Evolutionary conservation across 2,113 vertebrate species (phyloP).

Genomic region (Lophotis ruficrista): DNA sequence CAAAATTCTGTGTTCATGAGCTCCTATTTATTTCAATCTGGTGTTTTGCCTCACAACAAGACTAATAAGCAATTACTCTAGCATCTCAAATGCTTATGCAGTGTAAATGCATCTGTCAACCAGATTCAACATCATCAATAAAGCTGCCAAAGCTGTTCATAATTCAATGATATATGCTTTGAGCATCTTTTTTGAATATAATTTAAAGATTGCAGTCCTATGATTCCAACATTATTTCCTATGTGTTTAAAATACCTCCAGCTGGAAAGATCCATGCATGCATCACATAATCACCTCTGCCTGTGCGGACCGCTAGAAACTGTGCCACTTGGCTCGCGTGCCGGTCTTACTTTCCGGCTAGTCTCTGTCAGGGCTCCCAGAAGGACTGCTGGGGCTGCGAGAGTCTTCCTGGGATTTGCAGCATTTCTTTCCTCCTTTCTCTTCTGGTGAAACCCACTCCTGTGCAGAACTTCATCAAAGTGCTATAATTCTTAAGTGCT

Average conservation of each 20-base stretch:
- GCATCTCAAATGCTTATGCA: constrained; percentile 73
- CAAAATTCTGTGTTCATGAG: constrained; percentile 65
- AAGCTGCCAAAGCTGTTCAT: constrained; percentile 75
- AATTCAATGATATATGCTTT: constrained; percentile 74
- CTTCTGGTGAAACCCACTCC: neutral
- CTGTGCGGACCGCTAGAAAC: neutral
- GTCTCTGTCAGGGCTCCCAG: neutral
- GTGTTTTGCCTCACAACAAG: constrained; percentile 77
- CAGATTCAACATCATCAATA: constrained; percentile 78
- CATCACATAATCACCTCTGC: neutral
- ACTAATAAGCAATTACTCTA: constrained; percentile 78
- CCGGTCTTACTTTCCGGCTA: neutral
- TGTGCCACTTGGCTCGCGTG: neutral
- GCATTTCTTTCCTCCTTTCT: neutral
- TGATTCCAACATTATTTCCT: constrained; percentile 33
- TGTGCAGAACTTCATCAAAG: accelerated
- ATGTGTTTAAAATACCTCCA: constrained; percentile 58
- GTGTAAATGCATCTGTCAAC: constrained; percentile 77
- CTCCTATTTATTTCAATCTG: constrained; percentile 75
- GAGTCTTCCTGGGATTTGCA: neutral
- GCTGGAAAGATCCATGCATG: constrained; percentile 23
- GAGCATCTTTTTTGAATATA: constrained; percentile 69
- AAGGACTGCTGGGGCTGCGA: neutral
- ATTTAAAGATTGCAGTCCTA: constrained; percentile 72
- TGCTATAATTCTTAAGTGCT: accelerated